These are phyloP conservation scores for Nudaria mundana DNA, from an alignment of 2,888 invertebrate species.

Conservation along the genomic window DNA sequence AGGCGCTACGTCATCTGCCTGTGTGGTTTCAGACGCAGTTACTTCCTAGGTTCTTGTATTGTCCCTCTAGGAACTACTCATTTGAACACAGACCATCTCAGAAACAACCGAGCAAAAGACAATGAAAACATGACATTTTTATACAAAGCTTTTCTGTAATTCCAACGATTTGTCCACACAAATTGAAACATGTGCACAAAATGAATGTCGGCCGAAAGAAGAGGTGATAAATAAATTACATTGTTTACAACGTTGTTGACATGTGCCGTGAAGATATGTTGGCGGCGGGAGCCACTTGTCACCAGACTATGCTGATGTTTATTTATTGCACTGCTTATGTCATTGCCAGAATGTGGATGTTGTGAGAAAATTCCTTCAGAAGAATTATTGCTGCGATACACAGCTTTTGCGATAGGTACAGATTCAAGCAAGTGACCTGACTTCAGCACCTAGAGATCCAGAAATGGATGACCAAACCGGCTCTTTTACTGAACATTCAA, in stretches of 20 bases:
- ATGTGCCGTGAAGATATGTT: slow-evolving; percentile 11
- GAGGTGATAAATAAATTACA: slow-evolving; percentile 13
- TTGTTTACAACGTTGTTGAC: slow-evolving; percentile 3
- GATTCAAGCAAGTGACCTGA: too few relatives aligned
- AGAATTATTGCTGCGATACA: background rate
- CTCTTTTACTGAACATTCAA: too few relatives aligned
- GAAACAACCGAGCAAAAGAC: too few relatives aligned
- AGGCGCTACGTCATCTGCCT: too few relatives aligned
- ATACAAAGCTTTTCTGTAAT: too few relatives aligned
- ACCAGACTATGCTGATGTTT: slow-evolving; percentile 3
- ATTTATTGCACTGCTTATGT: slow-evolving; percentile 4
- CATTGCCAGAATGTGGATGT: slow-evolving; percentile 3
- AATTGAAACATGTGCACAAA: background rate
- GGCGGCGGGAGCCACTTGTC: slow-evolving; percentile 14
- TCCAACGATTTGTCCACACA: background rate
- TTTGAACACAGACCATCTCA: too few relatives aligned
- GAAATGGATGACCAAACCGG: too few relatives aligned
- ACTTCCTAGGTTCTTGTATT: too few relatives aligned
- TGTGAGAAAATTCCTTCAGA: background rate
- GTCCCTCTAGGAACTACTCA: too few relatives aligned
- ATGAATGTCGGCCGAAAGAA: background rate
- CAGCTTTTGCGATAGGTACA: background rate
- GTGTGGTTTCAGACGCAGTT: too few relatives aligned
- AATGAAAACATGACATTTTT: too few relatives aligned
- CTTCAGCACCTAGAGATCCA: too few relatives aligned